Evolutionary conservation across 2,113 vertebrate species (phyloP), one percentile per base, ranked within the genome.

Genomic region (Lonchura striata): DNA sequence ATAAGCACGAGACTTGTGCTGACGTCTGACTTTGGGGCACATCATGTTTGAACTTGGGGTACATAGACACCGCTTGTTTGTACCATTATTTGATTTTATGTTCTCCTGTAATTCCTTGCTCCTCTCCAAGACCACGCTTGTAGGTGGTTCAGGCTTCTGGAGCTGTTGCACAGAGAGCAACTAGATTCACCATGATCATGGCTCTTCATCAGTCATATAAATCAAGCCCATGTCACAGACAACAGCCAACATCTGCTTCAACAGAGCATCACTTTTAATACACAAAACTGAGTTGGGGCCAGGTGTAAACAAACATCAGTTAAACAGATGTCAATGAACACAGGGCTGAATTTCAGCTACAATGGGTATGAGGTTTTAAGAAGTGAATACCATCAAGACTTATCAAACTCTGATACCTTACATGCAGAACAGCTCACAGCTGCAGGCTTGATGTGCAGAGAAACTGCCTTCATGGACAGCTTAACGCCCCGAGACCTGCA

Each of bases 1-100:
- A 66, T 0, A 75, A 49, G 25, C 31, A 57, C 0, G 0, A 59
- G 31, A 47, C 22, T 76, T 4, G 0, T n/a, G n/a, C 50, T 81
- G 46, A 81, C 15, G 42, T 78, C 56, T 3, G 46, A 56, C 52
- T 35, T 56, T 25, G 15, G 31, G 28, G 14, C n/a, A 46, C 35
- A 4, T 13, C 1, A 0, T 21, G 30, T 44, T 44, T 83, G 49
- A 78, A 53, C 27, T 13, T 47, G 20, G 33, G 39, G 25, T 15
- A 12, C 30, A 35, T 16, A 83, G 37, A 75, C 22, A 13, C 39
- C 8, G 37, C 12, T 47, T 81, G 47, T 15, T 72, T 64, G 35
- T 27, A 30, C 28, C 42, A 41, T 23, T 19, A 44, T 44, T 1
- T 54, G 31, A 49, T 44, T 52, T 68, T 31, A 68, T 2, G 10